phyloP scores from a whole-genome alignment of 1,140 invertebrate genomes.

The Nephila pilipes region DNA sequence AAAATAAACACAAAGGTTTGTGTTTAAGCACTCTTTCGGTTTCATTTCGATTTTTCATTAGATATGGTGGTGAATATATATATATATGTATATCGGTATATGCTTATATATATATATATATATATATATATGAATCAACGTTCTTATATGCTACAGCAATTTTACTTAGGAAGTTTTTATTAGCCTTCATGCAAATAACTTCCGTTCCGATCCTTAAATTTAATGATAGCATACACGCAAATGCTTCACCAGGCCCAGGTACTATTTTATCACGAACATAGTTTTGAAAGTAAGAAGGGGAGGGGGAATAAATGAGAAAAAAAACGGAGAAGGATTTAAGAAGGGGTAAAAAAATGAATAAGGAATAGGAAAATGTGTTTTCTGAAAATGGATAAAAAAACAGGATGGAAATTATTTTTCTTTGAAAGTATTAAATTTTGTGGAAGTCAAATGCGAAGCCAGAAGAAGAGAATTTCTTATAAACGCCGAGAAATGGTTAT shows the following conservation, averaged over 20 bases:
- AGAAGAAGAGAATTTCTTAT: not conserved
- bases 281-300: slow-evolving; percentile 22
- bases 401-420: slow-evolving; percentile 8
- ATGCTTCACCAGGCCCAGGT: slow-evolving; percentile 18
- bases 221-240: slow-evolving; percentile 58
- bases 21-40: slow-evolving; percentile 16
- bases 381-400: slow-evolving; percentile 28
- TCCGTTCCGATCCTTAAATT: slow-evolving; percentile 51
- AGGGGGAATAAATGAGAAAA: not conserved
- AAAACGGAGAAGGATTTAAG: not conserved
- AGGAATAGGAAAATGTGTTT: slow-evolving; percentile 19
- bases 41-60: slow-evolving; percentile 59
- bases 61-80: not conserved
- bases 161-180: slow-evolving; percentile 58
- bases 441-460: not conserved
- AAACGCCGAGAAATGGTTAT: not conserved
- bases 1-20: slow-evolving; percentile 19
- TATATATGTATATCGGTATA: not conserved
- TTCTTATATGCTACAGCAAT: slow-evolving; percentile 45
- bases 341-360: slow-evolving; percentile 8
- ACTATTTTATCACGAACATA: slow-evolving; percentile 62
- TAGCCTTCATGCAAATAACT: slow-evolving; percentile 53
- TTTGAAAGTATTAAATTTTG: slow-evolving; percentile 44
- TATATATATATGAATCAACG: not conserved
- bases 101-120: no score